Base-by-base conservation (phyloP, 2,888 invertebrate genomes). In the Germaria angustata region DNA sequence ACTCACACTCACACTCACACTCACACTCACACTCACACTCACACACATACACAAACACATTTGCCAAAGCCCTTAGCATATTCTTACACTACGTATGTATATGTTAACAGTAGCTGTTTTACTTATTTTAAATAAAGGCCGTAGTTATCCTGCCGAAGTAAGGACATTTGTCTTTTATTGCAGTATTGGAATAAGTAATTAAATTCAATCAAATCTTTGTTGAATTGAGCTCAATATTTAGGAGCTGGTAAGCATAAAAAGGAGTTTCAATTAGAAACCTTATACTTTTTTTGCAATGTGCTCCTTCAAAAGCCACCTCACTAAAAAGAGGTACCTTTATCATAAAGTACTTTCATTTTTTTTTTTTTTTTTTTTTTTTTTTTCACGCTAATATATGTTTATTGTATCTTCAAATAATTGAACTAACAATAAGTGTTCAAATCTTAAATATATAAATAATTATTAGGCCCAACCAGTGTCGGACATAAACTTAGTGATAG, bases 101-200 rank as follows among this genome's bases (percentile, higher is more conserved):
- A 44, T 46, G 20, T 24, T 20, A 39, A 65, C 53, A 63, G 63
- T 55, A 73, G 53, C 34, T 55, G 53, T 32, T 41, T 32, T 41
- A 63, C 11, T 44, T 55, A 36, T 75, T 44, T 66, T 8, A 24
- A 75, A 65, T 41, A 20, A 55, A 46, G 11, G n/a, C 44, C 36
- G 55, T 65, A 39, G 28, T 9, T 49, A 17, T 39, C 36, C 49
- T 24, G n/a, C 6, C 2, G 1, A 20, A 24, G 34, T 13, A 20
- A 65, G 65, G 46, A 22, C 32, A 34, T 46, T 55, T 68, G 6
- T 24, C 17, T 22, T 39, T 3, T 68, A 8, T 7, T 17, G 20
- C 17, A 20, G n/a, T 32, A n/a, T n/a, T 9, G 15, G 41, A 55
- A 20, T 32, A 69, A 13, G 41, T 32, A 55, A 55, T 53, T 66